A percentile compares a stretch with the other conserved stretches of the same genome.
phyloP scores from a whole-genome alignment of 2,888 invertebrate genomes.

The Gymnosoma rotundatum region DNA sequence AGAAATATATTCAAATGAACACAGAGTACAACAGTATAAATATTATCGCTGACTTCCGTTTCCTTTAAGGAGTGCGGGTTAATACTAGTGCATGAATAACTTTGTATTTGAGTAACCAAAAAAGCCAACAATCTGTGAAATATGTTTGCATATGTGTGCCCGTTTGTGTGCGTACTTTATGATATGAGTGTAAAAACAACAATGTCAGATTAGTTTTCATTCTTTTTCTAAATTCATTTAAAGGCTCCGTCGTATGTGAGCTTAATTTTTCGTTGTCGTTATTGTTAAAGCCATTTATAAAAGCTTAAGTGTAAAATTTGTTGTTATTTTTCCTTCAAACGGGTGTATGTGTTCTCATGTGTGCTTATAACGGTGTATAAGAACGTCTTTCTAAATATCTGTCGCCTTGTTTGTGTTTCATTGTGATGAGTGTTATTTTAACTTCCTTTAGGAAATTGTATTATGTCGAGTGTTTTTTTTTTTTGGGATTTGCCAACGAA shows the following conservation, averaged over 20 bases:
- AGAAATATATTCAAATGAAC: conserved; percentile 7
- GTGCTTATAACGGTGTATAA: background rate
- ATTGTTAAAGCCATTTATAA: conserved; percentile 51
- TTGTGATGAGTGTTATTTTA: conserved; percentile 19
- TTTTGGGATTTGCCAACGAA: background rate
- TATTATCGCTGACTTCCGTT: conserved; percentile 64
- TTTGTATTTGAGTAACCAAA: conserved; percentile 24
- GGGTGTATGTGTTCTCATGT: background rate
- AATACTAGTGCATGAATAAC: conserved; percentile 4
- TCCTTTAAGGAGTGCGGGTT: conserved; percentile 43
- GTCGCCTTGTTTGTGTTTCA: conserved; percentile 3
- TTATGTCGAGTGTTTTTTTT: conserved; percentile 12
- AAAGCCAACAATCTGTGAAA: conserved; percentile 47
- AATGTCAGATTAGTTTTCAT: conserved; percentile 43
- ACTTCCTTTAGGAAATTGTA: conserved; percentile 37
- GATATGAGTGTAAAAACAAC: background rate
- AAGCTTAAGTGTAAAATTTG: conserved; percentile 54
- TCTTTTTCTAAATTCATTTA: conserved; percentile 34
- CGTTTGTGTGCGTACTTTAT: background rate
- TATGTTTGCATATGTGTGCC: conserved; percentile 11
- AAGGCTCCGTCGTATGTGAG: background rate
- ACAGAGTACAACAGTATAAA: conserved; percentile 30
- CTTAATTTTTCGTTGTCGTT: conserved; percentile 35
- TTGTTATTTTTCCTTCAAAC: conserved; percentile 47
- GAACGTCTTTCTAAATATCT: background rate